Evolutionary conservation across 2,888 invertebrate genomes (phyloP), one percentile per base, ranked within the genome.

Genomic region (Hypsopygia costalis): DNA sequence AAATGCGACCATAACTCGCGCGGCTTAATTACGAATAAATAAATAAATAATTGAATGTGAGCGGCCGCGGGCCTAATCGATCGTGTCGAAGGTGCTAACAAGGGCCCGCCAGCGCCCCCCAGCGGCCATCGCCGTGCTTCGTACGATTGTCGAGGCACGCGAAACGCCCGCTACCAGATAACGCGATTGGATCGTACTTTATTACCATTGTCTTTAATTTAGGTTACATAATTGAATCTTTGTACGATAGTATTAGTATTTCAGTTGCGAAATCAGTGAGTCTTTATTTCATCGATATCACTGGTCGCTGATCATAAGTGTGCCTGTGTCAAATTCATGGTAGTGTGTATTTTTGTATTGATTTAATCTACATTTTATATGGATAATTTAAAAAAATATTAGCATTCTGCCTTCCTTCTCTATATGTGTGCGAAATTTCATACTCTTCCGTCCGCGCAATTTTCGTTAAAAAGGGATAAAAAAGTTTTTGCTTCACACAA

Each of bases 41-140:
- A 88, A 88, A 88, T 87, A 88, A 87, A 87, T 89, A 89, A 89
- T 89, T 89, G 89, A 89, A 89, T 83, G 85, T 82, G 83, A 82
- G 78, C 77, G 81, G 86, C 87, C 86, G 77, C 75, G 79, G 86
- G 87, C 82, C 69, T 82, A 86, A 87, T 83, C 82, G 86, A 82
- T 81, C 82, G 71, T 71, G 73, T 74, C 60, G 57, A 69, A 87
- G 82, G 86, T 85, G 87, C 75, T 87, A 88, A 87, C 87, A 87
- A 87, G 88, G 67, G 59, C 68, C 69, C 58, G 55, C 52, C 50
- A 61, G 58, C 55, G 40, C 41, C 41, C 29, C 36, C 43, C 38
- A 87, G 87, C 66, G 59, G 67, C 69, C 59, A 34, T 43, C 40
- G 44, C 51, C 53, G 57, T 52, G 57, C 57, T 57, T 54, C 55